phyloP scores from a whole-genome alignment of 2,113 vertebrate genomes.

The Pantherophis guttatus region DNA sequence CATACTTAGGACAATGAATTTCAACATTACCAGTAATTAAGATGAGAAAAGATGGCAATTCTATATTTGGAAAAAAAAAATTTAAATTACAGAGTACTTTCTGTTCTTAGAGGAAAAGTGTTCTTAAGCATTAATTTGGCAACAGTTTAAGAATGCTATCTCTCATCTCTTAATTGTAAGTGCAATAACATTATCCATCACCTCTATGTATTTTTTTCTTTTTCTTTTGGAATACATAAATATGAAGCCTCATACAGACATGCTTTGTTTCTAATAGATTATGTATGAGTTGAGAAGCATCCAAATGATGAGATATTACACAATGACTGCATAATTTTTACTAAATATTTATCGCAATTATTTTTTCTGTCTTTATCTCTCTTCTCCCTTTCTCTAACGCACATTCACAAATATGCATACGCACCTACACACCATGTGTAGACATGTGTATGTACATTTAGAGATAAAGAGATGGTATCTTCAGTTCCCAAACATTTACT shows the following conservation, averaged over 20 bases:
- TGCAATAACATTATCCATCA: not conserved
- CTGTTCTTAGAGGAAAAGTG: not conserved
- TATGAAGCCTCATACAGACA: conserved; percentile 25
- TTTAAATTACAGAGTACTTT: conserved; percentile 52
- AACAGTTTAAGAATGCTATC: not conserved
- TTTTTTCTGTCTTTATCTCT: not conserved
- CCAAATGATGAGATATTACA: conserved; percentile 28
- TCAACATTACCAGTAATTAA: conserved; percentile 46
- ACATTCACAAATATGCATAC: not conserved
- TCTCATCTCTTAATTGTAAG: not conserved
- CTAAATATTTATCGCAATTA: not conserved
- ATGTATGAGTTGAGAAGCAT: conserved; percentile 4
- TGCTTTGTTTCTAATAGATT: conserved; percentile 6
- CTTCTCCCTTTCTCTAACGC: not conserved
- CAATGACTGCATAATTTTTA: conserved; percentile 36
- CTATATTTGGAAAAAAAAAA: conserved; percentile 36
- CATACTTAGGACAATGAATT: conserved; percentile 50
- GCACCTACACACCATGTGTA: not conserved
- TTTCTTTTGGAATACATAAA: not conserved
- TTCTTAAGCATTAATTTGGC: conserved; percentile 15
- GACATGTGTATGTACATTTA: not conserved
- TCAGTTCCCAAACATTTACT: not conserved
- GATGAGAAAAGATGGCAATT: conserved; percentile 47
- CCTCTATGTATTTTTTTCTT: not conserved
- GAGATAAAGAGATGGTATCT: not conserved